A percentile compares a stretch with the other conserved stretches of the same genome.
Conservation (phyloP, 2,797 vertebrate genomes). For the Xiphophorus birchmanni region DNA sequence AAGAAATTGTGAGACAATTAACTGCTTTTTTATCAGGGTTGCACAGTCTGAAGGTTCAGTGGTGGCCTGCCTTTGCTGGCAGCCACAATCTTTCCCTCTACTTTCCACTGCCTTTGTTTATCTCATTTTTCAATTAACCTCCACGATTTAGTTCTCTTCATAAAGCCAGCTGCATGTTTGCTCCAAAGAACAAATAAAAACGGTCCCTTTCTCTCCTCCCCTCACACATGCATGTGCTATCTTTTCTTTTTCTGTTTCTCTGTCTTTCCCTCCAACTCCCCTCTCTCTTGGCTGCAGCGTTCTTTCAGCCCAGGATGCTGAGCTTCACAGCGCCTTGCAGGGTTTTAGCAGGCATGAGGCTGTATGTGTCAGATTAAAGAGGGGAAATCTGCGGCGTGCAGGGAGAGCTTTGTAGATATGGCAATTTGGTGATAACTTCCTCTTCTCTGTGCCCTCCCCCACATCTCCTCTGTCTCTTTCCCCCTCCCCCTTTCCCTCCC, state of each 20-base stretch:
- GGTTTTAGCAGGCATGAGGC: constrained; percentile 74
- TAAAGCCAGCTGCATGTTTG: constrained; percentile 84
- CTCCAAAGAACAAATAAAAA: constrained; percentile 86
- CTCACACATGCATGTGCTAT: constrained; percentile 27
- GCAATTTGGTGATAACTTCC: constrained; percentile 78
- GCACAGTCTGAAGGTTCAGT: constrained; percentile 80
- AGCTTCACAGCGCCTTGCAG: constrained; percentile 80
- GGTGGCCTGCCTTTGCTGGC: constrained; percentile 78
- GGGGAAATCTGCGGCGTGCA: constrained; percentile 72
- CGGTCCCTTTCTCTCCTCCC: constrained; percentile 55
- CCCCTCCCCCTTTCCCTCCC: constrained; percentile 13
- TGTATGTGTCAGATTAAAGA: constrained; percentile 82
- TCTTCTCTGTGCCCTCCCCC: constrained; percentile 56
- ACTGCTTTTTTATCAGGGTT: constrained; percentile 81
- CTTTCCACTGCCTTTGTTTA: constrained; percentile 91
- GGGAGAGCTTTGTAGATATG: constrained; percentile 80
- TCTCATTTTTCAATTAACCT: constrained; percentile 98
- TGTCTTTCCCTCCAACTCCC: constrained; percentile 48
- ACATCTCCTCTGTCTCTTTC: constrained; percentile 10
- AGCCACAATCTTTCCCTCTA: constrained; percentile 86
- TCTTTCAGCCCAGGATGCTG: constrained; percentile 78
- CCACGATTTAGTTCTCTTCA: constrained; percentile 87
- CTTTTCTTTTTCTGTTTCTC: constrained; percentile 53
- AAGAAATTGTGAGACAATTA: constrained; percentile 93
- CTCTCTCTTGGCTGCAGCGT: constrained; percentile 67